Evolutionary conservation across 2,113 vertebrate genomes (phyloP), one percentile per base, ranked within the genome.

Genomic region (Eretmochelys imbricata): DNA sequence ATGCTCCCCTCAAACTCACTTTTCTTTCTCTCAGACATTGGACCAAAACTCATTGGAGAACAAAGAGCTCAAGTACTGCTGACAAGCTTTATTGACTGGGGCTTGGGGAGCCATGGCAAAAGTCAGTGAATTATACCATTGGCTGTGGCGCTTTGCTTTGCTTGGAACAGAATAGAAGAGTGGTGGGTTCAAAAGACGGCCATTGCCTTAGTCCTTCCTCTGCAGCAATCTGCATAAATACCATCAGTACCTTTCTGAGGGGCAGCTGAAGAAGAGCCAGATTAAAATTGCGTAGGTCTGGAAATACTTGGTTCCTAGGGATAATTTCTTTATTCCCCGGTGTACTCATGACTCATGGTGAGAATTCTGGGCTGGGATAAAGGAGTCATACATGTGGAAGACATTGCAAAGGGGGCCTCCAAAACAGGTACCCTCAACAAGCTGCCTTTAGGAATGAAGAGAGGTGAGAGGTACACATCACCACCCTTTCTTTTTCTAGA

Each of bases 1-100:
- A 3, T 10, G 29, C 8, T 46, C 69, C 13, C 19, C 57, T 49
- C 22, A 50, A 65, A 75, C 31, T 69, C 1, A 0, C 0, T 1
- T 29, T 88, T n/a, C 53, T 89, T 87, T 83, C 50, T 94, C 89
- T 87, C n/a, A 49, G 5, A 25, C 4, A 35, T 82, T 35, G 62
- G 82, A 29, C 87, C 62, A 78, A 69, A 89, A 82, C 62, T 82
- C 49, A 3, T 4, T 1, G 5, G 22, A 38, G 2, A 91, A 83
- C 29, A 90, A 88, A 95, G 35, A 84, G 59, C 49, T 94, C 82
- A 48, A 42, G 50, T 0, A 1, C 48, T 82, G 54, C 38, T 72
- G 38, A 31, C 3, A 5, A 19, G 78, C 50, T 87, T 59, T 54
- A 42, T n/a, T 38, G 48, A 49, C 2, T 4, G 10, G 24, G 49